Percentiles rank a stretch among this genome's conserved stretches.
Conservation (phyloP, 1,140 invertebrate species). For the Hyphantria cunea region DNA sequence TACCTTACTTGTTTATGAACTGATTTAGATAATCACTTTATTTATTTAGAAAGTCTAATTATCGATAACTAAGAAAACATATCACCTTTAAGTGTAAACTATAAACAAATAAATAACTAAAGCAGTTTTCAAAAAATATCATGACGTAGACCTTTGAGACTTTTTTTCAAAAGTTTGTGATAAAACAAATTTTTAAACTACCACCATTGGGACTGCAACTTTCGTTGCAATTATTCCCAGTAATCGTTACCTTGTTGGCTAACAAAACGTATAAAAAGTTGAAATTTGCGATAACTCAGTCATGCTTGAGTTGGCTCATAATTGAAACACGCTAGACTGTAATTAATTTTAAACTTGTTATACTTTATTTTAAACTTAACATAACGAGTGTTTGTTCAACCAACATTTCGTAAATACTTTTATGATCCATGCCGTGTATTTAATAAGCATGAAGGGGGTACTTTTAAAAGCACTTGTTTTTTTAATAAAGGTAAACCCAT, state of each 20-base stretch:
- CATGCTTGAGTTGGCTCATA: conserved; percentile 28
- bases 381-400: conserved; percentile 3
- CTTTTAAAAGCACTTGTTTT: not conserved
- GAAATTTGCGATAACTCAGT: conserved; percentile 30
- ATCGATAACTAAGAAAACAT: too few species aligned
- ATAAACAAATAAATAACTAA: not conserved
- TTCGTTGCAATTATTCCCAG: conserved; percentile 6
- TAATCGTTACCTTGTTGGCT: conserved; percentile 16
- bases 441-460: not conserved
- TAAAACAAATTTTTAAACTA: too few species aligned
- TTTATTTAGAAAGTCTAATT: too few species aligned
- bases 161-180: too few species aligned
- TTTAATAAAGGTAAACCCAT: too few species aligned
- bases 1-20: too few species aligned
- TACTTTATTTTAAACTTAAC: conserved; percentile 37
- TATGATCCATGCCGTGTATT: not conserved
- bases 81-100: not conserved
- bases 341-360: conserved; percentile 36
- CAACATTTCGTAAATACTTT: conserved; percentile 1
- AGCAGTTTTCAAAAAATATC: too few species aligned
- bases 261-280: conserved; percentile 35
- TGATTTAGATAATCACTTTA: too few species aligned
- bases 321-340: conserved; percentile 44
- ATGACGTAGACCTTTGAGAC: too few species aligned
- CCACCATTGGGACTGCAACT: conserved; percentile 3